Conservation (phyloP, 2,113 vertebrate genomes). For the Gila orcuttii region DNA sequence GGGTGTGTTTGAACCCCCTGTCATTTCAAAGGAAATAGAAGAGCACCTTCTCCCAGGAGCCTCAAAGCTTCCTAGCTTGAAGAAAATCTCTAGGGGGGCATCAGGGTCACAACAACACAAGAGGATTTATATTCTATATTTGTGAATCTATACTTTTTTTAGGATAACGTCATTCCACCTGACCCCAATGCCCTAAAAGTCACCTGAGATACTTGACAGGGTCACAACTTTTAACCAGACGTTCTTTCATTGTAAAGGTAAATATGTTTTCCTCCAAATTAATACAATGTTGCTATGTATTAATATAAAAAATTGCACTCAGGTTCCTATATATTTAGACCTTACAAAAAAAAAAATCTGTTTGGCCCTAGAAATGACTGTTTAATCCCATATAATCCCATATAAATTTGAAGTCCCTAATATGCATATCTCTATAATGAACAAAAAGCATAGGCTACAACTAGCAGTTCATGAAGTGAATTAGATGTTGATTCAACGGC, state of each 20-base stretch:
- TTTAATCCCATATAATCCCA: not conserved
- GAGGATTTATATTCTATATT: constrained; percentile 23
- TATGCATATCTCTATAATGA: not conserved
- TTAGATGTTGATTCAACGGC: not conserved
- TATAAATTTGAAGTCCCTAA: not conserved
- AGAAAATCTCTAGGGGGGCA: constrained; percentile 30
- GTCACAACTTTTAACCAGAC: not conserved
- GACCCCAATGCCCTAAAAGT: not conserved
- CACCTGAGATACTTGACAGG: not conserved
- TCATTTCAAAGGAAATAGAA: constrained; percentile 21
- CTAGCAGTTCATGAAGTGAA: not conserved
- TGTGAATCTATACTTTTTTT: constrained; percentile 4
- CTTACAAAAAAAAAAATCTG: no score
- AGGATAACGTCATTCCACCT: not conserved
- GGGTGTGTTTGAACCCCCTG: not conserved
- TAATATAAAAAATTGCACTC: not conserved
- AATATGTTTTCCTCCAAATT: not conserved
- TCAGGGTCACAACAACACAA: constrained; percentile 40
- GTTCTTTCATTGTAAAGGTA: not conserved
- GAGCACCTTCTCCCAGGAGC: constrained; percentile 19
- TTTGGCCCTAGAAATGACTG: not conserved
- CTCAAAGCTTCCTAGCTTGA: constrained; percentile 23
- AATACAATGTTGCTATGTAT: not conserved
- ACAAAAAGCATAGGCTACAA: no score
- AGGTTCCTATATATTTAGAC: not conserved